Base-by-base conservation (phyloP, 37 sponge, comb jelly and placozoan genomes). In the Tethya wilhelma region DNA sequence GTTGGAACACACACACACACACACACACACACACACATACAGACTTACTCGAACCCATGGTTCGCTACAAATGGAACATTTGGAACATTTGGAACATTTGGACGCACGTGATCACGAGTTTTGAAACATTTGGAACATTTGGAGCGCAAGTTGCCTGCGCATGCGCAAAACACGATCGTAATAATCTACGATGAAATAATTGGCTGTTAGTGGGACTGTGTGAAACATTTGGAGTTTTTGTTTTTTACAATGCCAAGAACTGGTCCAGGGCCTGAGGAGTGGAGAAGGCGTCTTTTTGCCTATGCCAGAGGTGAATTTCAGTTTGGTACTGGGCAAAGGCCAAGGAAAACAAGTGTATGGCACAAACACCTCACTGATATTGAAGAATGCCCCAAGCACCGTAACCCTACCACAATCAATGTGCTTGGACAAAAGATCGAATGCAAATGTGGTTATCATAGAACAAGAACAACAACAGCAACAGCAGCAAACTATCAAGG, bases 361-460 rank as follows among this genome's bases (percentile, higher is more conserved):
- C 25, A n/a, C 7, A 12, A 26, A n/a, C 25, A n/a, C 6, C 28
- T n/a, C 26, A 60, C 11, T 26, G 28, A 60, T 7, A 60, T 60
- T 8, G 63, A 60, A n/a, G 22, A n/a, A n/a, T 60, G 28, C 28
- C 26, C 63, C 28, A 12, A 60, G 63, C 26, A 60, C 63, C 6
- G 63, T n/a, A n/a, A n/a, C n/a, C n/a, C n/a, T n/a, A n/a, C n/a
- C 11, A 60, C 22, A 12, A 60, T n/a, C 25, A 26, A 60, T 60
- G 63, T 60, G 63, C 28, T 60, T 7, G 63, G 63, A 26, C 11
- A 26, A 26, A 17, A 7, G 25, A n/a, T 60, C 63, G 28, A 12
- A 12, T 60, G 63, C 28, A 60, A 17, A 12, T 60, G 63, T 60
- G 63, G 63, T 6, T 60, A 60, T 60, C 63, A 60, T n/a, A 12